Evolutionary conservation across 2,888 invertebrate genomes (phyloP), one percentile per base, ranked within the genome.

Genomic region (Drosophila ustulata): DNA sequence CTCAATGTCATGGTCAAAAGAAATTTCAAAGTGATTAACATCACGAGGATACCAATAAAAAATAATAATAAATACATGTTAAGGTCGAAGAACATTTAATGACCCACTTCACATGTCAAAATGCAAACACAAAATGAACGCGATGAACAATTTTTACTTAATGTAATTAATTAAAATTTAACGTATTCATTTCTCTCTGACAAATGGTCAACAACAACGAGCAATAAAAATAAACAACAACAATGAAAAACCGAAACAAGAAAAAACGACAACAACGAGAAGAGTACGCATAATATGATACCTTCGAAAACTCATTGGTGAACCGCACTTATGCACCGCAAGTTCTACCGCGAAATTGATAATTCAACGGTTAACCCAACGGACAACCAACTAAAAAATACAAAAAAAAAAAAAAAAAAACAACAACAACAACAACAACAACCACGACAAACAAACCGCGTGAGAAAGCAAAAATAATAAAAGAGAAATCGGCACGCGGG

Each of bases 281-380:
- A 61, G 52, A 63, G 13, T 53, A 55, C 61, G 59, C 41, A 61
- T 59, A 73, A 87, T 73, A 71, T 89, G 89, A 89, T 89, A 86
- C 86, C 86, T 86, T 89, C 78, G 88, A 80, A 90, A 90, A 91
- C 86, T 90, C 89, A 89, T 88, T 78, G 90, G 90, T 84, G 82
- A 81, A 90, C 90, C 90, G 90, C 90, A 91, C 87, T 90, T 90
- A 90, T 91, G 89, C 76, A 88, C 91, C 90, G 84, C 91, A 91
- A 90, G 89, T 90, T 90, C 79, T 81, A 90, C 91, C 91, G 83
- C 91, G 88, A 90, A 90, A 91, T 90, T 91, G 90, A 90, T 91
- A 90, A 91, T 91, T 91, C 90, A 90, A 89, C 89, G 90, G 91
- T 90, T 89, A 84, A 91, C 91, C 91, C 76, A 78, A 71, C 79